Percentiles rank a stretch among this genome's conserved stretches.
Evolutionary conservation across 2,113 vertebrate species (phyloP).

Genomic region (Hydrochoerus hydrochaeris): DNA sequence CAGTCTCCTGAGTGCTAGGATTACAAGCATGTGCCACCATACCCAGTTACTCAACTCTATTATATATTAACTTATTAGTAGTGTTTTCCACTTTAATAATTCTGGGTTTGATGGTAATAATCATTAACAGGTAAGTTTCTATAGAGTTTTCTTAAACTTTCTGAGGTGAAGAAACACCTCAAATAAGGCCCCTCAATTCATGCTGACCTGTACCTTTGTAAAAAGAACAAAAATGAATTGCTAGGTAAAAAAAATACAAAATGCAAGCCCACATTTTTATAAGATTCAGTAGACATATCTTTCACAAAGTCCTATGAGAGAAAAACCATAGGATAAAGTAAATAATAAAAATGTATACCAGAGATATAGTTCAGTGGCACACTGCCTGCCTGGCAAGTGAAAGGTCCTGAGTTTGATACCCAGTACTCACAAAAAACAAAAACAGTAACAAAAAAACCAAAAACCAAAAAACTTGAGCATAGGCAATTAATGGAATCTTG

Average conservation of each 20-base stretch:
- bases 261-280: background rate
- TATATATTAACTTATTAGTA: background rate
- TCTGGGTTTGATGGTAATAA: background rate
- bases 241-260: slow-evolving; percentile 14
- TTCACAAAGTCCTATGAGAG: background rate
- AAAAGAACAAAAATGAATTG: slow-evolving; percentile 32
- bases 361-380: too few species aligned
- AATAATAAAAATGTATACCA: background rate
- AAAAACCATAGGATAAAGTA: background rate
- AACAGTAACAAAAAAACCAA: too few species aligned
- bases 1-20: background rate
- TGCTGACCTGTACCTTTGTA: background rate
- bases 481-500: background rate
- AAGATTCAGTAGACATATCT: slow-evolving; percentile 3
- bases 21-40: background rate
- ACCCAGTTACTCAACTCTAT: background rate
- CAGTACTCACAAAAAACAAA: too few species aligned
- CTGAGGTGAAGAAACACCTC: background rate
- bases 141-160: background rate
- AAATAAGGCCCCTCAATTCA: background rate
- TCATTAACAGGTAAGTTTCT: background rate
- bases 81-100: slow-evolving; percentile 20
- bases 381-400: too few species aligned
- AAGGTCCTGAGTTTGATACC: too few species aligned
- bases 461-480: background rate